A percentile compares a stretch with the other conserved stretches of the same genome.
Evolutionary conservation across 2,113 vertebrate species (phyloP).

Genomic region (Tragulus kanchil): DNA sequence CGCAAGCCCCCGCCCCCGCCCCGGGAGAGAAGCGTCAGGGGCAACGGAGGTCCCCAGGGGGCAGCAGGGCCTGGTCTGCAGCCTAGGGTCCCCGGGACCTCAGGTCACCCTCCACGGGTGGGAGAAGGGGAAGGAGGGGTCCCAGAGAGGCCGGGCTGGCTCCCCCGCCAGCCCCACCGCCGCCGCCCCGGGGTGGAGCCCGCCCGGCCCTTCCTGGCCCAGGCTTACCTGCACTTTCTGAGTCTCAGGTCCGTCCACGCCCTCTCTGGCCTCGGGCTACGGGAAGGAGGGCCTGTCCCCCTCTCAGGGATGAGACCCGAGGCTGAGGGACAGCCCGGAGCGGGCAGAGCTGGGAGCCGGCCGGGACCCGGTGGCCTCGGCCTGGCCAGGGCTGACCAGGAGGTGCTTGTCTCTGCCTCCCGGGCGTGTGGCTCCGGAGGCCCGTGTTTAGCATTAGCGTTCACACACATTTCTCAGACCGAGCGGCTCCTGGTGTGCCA

Average conservation of each 20-base stretch:
- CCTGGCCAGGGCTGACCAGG: neutral
- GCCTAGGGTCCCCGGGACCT: neutral
- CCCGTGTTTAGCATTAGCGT: conserved; percentile 53
- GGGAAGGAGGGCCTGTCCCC: neutral
- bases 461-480: conserved; percentile 28
- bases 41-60: fast-evolving
- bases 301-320: neutral
- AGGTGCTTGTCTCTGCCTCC: neutral
- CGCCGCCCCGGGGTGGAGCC: neutral
- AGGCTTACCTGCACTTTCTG: neutral
- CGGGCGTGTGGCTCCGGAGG: neutral
- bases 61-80: neutral
- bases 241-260: neutral
- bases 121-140: too few species aligned
- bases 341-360: neutral
- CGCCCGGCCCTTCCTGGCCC: neutral
- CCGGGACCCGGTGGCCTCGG: too few species aligned
- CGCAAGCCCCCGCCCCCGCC: neutral
- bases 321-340: neutral
- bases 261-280: neutral
- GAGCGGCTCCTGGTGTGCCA: neutral
- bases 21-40: neutral
- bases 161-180: neutral
- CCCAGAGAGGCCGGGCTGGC: neutral
- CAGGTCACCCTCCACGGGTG: neutral